Evolutionary conservation across 2,797 vertebrate genomes (phyloP).

Genomic region (Ctenosaura bakeri): DNA sequence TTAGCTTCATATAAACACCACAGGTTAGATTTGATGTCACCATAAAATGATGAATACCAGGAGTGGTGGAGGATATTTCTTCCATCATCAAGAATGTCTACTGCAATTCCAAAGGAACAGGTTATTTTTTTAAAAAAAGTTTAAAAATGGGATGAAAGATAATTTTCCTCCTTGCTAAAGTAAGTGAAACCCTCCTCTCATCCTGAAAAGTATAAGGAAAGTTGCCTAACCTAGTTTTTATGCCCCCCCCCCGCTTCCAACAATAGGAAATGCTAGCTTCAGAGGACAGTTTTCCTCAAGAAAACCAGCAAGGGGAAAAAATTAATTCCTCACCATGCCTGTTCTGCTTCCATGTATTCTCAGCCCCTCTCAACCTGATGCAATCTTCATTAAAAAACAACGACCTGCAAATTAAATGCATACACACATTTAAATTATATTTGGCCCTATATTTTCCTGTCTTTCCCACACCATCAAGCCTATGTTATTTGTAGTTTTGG

Average conservation of each 20-base stretch:
- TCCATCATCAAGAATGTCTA: no score
- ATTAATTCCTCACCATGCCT: neutral
- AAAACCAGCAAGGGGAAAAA: neutral
- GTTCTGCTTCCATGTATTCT: neutral
- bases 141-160: neutral
- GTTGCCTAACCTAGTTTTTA: neutral
- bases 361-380: neutral
- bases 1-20: no score
- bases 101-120: no score
- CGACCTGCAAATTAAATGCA: neutral
- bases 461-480: neutral
- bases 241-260: no score
- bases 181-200: neutral
- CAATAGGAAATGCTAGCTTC: neutral
- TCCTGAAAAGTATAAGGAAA: neutral
- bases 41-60: no score
- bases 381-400: neutral
- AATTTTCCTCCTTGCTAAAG: neutral
- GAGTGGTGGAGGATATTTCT: no score
- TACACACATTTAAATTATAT: neutral
- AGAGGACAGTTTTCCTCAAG: neutral
- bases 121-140: no score
- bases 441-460: neutral
- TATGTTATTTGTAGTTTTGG: neutral
- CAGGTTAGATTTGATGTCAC: no score